A percentile compares a stretch with the other conserved stretches of the same genome.
These are phyloP conservation scores for Sycophaga agraensis DNA, from an alignment of 1,140 invertebrate species.

Conservation along the genomic window DNA sequence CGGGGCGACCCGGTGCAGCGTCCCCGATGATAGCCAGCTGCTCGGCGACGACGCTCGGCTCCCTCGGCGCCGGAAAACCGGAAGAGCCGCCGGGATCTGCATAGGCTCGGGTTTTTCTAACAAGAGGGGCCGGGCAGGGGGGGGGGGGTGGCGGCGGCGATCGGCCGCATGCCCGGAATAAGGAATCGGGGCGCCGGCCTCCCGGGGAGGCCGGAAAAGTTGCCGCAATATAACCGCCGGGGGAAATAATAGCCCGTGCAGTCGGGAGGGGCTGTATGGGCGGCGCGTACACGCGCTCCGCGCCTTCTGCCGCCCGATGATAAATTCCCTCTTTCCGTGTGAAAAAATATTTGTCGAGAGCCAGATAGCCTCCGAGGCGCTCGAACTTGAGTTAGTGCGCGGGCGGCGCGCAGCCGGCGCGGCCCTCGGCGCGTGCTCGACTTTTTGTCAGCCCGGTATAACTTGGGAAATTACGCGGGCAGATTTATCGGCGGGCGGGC, in stretches of 20 bases:
- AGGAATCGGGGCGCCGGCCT: neutral
- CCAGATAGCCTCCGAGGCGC: constrained; percentile 10
- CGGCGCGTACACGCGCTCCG: neutral
- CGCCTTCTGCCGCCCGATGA: constrained; percentile 9
- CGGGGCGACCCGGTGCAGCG: too few relatives aligned
- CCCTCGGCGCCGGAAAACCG: too few relatives aligned
- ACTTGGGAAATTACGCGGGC: constrained; percentile 5
- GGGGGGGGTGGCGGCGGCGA: too few relatives aligned
- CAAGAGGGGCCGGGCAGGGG: too few relatives aligned
- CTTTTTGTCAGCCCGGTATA: neutral
- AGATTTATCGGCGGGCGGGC: neutral
- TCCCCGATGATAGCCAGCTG: too few relatives aligned
- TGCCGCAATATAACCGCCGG: constrained; percentile 7
- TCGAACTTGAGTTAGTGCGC: constrained; percentile 22
- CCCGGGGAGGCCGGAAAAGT: constrained; percentile 1
- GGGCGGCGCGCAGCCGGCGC: neutral
- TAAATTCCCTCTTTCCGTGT: constrained; percentile 11
- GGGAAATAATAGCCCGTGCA: constrained; percentile 4
- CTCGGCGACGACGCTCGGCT: too few relatives aligned
- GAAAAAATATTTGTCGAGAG: constrained; percentile 10
- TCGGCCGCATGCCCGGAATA: constrained; percentile 4
- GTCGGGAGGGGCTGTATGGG: neutral
- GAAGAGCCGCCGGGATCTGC: too few relatives aligned
- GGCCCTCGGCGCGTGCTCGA: neutral
- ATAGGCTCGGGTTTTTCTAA: too few relatives aligned